Evolutionary conservation across 2,113 vertebrate species (phyloP).

Genomic region (Odontesthes bonariensis): DNA sequence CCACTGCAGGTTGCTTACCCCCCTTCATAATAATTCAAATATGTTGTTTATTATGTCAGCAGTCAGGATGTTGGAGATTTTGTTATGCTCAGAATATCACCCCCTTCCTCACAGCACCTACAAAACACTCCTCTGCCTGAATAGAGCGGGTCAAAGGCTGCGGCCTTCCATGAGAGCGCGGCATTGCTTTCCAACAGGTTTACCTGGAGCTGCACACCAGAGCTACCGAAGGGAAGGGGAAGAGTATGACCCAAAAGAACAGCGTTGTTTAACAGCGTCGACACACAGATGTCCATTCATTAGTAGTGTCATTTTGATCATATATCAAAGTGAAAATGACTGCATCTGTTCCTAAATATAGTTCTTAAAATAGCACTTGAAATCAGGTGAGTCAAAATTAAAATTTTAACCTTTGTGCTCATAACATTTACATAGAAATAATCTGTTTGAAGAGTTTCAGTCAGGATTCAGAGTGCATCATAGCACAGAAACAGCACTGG

Average conservation of each 20-base stretch:
- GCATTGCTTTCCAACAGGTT: constrained; percentile 65
- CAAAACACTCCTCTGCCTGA: constrained; percentile 41
- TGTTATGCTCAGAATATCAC: constrained; percentile 53
- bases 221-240: constrained; percentile 32
- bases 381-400: background rate
- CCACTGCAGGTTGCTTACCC: constrained; percentile 49
- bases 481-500: too few relatives aligned
- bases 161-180: constrained; percentile 39
- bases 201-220: constrained; percentile 16
- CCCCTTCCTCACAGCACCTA: constrained; percentile 15
- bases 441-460: too few relatives aligned
- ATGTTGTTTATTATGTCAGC: constrained; percentile 52
- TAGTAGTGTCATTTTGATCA: constrained; percentile 21
- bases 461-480: too few relatives aligned
- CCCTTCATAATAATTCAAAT: constrained; percentile 71
- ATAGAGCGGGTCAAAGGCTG: constrained; percentile 52
- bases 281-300: constrained; percentile 19
- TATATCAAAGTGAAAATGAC: constrained; percentile 3
- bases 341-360: background rate
- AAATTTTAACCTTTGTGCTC: background rate
- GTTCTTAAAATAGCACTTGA: background rate
- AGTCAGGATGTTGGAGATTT: constrained; percentile 33
- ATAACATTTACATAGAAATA: too few relatives aligned
- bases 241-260: constrained; percentile 29
- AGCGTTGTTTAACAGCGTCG: constrained; percentile 17